Evolutionary conservation across 2,888 invertebrate genomes (phyloP).

Genomic region (Pyralis farinalis): DNA sequence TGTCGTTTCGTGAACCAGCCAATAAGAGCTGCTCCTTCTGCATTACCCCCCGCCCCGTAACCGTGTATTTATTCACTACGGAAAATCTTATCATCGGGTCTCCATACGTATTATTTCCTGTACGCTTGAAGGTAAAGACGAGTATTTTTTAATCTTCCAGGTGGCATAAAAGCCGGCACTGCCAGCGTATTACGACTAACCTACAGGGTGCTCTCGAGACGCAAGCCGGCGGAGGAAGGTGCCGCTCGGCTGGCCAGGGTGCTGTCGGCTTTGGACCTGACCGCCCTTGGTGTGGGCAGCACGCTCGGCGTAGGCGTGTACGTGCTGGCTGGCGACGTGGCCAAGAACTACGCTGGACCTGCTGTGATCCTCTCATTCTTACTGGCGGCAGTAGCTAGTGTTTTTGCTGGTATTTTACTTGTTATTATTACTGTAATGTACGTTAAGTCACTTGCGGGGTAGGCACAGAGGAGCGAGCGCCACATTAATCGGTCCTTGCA

Average conservation of each 20-base stretch:
- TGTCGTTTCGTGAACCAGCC: no score
- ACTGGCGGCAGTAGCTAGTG: conserved; percentile 94
- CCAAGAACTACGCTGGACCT: conserved; percentile 91
- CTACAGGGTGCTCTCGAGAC: conserved; percentile 60
- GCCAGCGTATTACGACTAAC: conserved; percentile 48
- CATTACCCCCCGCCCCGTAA: no score
- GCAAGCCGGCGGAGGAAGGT: conserved; percentile 71
- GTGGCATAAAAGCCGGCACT: conserved; percentile 64
- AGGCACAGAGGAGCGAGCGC: no score
- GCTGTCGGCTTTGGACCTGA: conserved; percentile 90
- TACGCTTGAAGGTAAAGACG: no score
- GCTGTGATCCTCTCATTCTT: conserved; percentile 93
- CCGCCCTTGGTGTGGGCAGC: conserved; percentile 90
- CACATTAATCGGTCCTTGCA: no score
- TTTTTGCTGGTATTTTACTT: conserved; percentile 95
- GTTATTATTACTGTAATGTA: no score
- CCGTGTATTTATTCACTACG: no score
- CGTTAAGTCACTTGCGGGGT: no score
- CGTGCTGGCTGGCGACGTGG: conserved; percentile 92
- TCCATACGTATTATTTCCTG: no score
- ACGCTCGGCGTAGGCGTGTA: conserved; percentile 95
- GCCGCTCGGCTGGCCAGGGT: conserved; percentile 84
- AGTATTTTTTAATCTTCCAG: conserved; percentile 25
- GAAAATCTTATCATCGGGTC: no score
- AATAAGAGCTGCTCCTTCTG: no score